phyloP scores from a whole-genome alignment of 2,888 invertebrate genomes.

The Drosophila fulvimacula region DNA sequence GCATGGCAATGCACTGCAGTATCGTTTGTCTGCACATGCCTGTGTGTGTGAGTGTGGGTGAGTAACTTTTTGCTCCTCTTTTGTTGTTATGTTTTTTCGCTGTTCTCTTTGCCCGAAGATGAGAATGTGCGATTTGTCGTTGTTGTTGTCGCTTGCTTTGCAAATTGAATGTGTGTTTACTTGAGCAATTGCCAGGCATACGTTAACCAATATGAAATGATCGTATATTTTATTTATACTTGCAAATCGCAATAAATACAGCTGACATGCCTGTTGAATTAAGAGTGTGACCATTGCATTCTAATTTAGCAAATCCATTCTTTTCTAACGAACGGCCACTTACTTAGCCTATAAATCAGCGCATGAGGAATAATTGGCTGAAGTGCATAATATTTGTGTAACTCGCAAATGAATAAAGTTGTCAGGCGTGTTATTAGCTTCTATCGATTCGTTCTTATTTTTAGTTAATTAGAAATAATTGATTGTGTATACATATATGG shows the following conservation, averaged over 20 bases:
- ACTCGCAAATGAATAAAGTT: conserved; percentile 9
- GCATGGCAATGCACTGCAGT: conserved; percentile 17
- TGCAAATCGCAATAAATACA: conserved; percentile 26
- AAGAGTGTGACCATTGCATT: conserved; percentile 18
- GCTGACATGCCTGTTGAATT: conserved; percentile 30
- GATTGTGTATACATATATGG: not conserved
- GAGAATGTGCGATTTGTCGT: conserved; percentile 31
- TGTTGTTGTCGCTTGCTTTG: conserved; percentile 1
- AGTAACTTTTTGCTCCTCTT: conserved; percentile 45
- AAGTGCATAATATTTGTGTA: conserved; percentile 9
- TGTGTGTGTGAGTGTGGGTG: conserved; percentile 14
- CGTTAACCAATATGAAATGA: conserved; percentile 22
- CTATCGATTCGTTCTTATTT: not conserved
- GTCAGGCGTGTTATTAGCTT: conserved; percentile 1
- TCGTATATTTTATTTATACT: conserved; percentile 15
- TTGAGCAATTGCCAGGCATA: conserved; percentile 31
- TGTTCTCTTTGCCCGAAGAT: conserved; percentile 31
- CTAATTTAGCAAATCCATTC: conserved; percentile 20
- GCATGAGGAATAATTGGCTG: conserved; percentile 5
- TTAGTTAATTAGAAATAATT: conserved; percentile 7
- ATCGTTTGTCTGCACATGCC: conserved; percentile 1
- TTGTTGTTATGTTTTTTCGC: conserved; percentile 12
- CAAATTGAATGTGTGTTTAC: conserved; percentile 45
- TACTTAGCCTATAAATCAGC: conserved; percentile 22
- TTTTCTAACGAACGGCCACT: conserved; percentile 15